Base-by-base conservation (phyloP, 1,140 invertebrate species). In the Sitobion miscanthi region DNA sequence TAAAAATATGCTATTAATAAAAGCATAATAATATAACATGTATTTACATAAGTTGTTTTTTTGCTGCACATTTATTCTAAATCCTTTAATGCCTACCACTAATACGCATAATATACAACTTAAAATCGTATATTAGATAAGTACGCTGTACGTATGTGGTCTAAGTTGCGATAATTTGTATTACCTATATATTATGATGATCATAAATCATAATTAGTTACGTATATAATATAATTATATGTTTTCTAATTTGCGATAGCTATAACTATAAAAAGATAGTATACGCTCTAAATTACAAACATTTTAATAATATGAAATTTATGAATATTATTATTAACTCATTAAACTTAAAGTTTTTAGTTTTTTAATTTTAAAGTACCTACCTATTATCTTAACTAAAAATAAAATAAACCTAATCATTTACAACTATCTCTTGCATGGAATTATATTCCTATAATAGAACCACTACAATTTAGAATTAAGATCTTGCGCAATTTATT, bases 101-200 rank as follows among this genome's bases (percentile, higher is more conserved):
- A 54, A 54, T 89, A 54, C 49, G 49, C 25, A 54, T 54, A 23
- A 38, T 89, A 35, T 49, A n/a, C 3, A 25, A 88, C 47, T 88
- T 88, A 45, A 77, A n/a, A 77, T 77, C 30, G n/a, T 77, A 69
- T 62, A 69, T 30, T 69, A 88, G 47, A 88, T 88, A 87, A 77
- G 62, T n/a, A n/a, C 23, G 14, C n/a, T n/a, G 30, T 45, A 85
- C 11, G 38, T 86, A 14, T 87, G 14, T 25, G 86, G 86, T 52
- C 86, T 88, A 49, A 49, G 30, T 88, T 88, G 25, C 30, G 47
- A 88, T 88, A 88, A 88, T 88, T 88, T 88, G 45, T 85, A 83
- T 83, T 77, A 54, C 52, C 52, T 21, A 77, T 77, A 14, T 69
- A 47, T 47, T 47, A 9, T 47, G 62, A 77, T 77, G n/a, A 77